Evolutionary conservation across 2,113 vertebrate genomes (phyloP).

Genomic region (Mormoops blainvillei): DNA sequence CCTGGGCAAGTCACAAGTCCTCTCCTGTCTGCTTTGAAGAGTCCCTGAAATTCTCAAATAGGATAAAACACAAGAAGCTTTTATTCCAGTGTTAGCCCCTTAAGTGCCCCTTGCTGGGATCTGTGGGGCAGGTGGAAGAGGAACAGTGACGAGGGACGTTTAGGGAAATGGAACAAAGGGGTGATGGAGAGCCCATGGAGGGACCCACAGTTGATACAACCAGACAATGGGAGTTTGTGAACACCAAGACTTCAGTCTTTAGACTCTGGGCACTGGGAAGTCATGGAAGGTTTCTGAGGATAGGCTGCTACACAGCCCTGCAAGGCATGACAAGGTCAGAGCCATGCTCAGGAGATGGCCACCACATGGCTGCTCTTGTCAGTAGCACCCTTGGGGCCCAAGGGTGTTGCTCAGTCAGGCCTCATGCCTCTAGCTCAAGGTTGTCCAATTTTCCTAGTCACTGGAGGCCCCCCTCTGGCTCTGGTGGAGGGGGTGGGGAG

Average conservation of each 20-base stretch:
- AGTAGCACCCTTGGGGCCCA: neutral
- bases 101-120: neutral
- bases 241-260: neutral
- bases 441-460: neutral
- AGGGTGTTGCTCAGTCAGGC: neutral
- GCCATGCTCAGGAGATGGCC: neutral
- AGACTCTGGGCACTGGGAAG: neutral
- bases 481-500: neutral
- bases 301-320: no score
- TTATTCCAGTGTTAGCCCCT: neutral
- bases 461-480: neutral
- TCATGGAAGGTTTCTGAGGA: neutral
- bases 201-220: neutral
- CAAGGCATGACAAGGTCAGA: neutral
- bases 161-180: neutral
- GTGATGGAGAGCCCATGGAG: neutral
- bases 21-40: neutral
- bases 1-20: neutral
- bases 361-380: fast-evolving
- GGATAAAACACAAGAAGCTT: neutral
- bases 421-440: neutral
- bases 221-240: neutral
- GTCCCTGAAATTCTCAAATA: neutral
- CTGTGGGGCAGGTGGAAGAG: neutral
- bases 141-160: fast-evolving